Evolutionary conservation across 2,797 vertebrate genomes (phyloP), one percentile per base, ranked within the genome.

Genomic region (Gorsachius magnificus): DNA sequence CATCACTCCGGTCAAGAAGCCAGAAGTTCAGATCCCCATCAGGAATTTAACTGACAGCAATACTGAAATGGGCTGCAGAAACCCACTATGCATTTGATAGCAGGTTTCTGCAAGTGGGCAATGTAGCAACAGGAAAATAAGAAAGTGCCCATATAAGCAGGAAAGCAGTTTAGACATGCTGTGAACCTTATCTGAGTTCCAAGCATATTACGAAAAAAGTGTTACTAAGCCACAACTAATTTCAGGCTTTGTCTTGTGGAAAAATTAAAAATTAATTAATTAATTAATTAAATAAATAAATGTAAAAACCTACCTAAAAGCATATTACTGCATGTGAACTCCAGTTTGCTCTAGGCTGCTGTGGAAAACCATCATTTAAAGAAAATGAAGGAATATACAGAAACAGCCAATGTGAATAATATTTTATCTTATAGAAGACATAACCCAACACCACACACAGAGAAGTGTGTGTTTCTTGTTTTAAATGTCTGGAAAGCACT

Each of bases 161-260:
- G 41, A 60, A 79, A 4, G 1, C 2, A 20, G 6, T 45, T 74
- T 60, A 15, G 3, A 10, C 2, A 17, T 3, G 2, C 17, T 71
- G 24, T 2, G 12, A 80, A n/a, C 1, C 3, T 75, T 31, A 57
- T 45, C 13, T 65, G 29, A 68, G 16, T 43, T 43, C 25, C 26
- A 61, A 80, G 24, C 4, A 33, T 16, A 9, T 45, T 35, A 65
- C 7, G 24, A 79, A 43, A 51, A 86, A 41, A n/a, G 0, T 41
- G 8, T 29, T 72, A 36, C 13, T 24, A 68, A 72, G n/a, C 4
- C 5, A 13, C 15, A 87, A 46, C 5, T 72, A 10, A 58, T 68
- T 66, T 63, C 36, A 61, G 38, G 3, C 15, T 76, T 74, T 63
- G 18, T 4, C 5, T 33, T 57, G 24, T 38, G 11, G 9, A 3